Conservation (phyloP, 2,113 vertebrate genomes). For the Argyrosomus japonicus region DNA sequence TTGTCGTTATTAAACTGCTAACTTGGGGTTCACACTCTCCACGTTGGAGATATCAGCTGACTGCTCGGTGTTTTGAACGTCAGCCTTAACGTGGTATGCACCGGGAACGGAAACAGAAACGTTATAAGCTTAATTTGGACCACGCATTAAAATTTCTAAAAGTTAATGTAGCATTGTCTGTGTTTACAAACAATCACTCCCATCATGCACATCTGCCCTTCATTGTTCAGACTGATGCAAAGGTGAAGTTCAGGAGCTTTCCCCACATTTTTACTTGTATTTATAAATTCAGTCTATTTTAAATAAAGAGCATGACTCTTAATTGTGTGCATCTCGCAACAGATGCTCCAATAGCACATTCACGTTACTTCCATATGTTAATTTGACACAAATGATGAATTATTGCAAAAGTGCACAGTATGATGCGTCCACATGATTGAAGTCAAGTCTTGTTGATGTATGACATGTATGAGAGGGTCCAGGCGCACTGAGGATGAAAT, state of each 20-base stretch:
- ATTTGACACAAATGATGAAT: background rate
- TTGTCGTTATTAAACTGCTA: conserved; percentile 29
- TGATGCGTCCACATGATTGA: background rate
- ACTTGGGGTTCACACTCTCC: conserved; percentile 17
- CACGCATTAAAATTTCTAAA: background rate
- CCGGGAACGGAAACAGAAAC: background rate
- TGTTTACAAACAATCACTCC: background rate
- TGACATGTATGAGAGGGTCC: background rate
- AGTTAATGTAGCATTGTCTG: background rate
- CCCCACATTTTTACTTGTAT: background rate
- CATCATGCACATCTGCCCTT: background rate
- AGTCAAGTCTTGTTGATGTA: background rate
- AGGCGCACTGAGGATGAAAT: background rate
- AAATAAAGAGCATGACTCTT: background rate
- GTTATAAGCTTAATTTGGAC: background rate
- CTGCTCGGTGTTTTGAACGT: conserved; percentile 54
- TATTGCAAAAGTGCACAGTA: background rate
- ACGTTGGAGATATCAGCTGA: conserved; percentile 75
- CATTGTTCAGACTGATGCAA: too few relatives aligned
- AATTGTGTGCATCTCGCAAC: background rate
- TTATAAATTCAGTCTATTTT: background rate
- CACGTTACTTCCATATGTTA: background rate
- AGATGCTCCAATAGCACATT: background rate
- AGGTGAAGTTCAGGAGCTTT: background rate
- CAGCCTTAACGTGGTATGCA: conserved; percentile 9